Base-by-base conservation (phyloP, 2,113 vertebrate genomes). In the Channa argus region DNA sequence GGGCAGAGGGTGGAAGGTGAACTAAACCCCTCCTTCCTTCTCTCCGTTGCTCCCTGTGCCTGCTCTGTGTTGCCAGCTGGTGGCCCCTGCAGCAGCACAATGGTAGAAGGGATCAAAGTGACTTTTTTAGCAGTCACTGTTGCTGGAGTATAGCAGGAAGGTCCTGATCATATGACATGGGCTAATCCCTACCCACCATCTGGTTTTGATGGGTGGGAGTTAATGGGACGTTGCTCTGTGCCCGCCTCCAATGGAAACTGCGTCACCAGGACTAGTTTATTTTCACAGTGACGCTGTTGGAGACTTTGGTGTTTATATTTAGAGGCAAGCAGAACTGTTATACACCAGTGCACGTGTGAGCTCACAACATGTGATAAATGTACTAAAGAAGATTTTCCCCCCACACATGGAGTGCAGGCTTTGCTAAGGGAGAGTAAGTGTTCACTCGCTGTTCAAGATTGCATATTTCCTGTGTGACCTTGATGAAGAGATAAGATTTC, bases 171-270 rank as follows among this genome's bases (percentile, higher is more conserved):
- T 81, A 88, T 91, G 86, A 91, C 84, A 70, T 64, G 1, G 47
- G 76, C 85, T 94, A 92, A 94, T 93, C 91, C 89, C 86, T 13
- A 5, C 78, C 87, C 87, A 73, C 93, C 92, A 92, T 93, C 92
- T 92, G 93, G 75, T 79, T 84, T 56, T 80, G 79, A 82, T 46
- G 66, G 72, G 68, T 76, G 65, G 77, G 67, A 76, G 88, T 89
- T 80, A 80, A 70, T 66, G 79, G 74, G 81, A 63, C 60, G 67
- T 72, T 44, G 63, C 46, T 15, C 54, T 62, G 15, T 41, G 39
- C 77, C 82, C 74, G 66, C 74, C 78, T 68, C 59, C 58, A 39
- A 74, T 15, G 15, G 67, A 61, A 75, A 53, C 74, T 80, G 84
- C 84, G 65, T 92, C 90, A 86, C 65, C 41, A 5, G 54, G 34